Conservation (phyloP, 1,140 invertebrate genomes). For the Neodiprion pinetum region DNA sequence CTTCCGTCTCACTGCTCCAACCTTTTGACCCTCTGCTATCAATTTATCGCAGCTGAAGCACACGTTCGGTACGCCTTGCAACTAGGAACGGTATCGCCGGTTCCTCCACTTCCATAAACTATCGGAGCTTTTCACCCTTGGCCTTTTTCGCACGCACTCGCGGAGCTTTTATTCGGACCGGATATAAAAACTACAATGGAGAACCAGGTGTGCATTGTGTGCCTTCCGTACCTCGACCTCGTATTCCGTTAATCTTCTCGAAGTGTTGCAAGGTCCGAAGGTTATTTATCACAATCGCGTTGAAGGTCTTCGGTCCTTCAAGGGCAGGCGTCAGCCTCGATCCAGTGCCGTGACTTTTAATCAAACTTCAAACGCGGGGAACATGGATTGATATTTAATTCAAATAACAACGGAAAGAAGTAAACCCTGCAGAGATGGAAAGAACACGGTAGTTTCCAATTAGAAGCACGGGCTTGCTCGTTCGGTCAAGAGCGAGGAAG, state of each 20-base stretch:
- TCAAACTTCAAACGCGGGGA: neutral
- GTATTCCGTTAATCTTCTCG: neutral
- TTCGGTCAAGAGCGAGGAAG: neutral
- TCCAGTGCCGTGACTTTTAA: neutral
- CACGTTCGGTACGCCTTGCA: neutral
- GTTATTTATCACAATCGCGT: neutral
- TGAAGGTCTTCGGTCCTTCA: neutral
- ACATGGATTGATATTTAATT: too few species aligned
- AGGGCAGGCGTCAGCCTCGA: neutral
- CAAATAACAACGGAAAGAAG: neutral
- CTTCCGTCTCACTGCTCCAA: neutral
- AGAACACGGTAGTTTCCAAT: neutral
- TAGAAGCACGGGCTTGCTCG: neutral
- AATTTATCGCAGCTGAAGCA: neutral
- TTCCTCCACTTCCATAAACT: neutral
- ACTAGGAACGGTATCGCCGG: neutral
- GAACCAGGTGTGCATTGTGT: neutral
- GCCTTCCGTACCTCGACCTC: neutral
- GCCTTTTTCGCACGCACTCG: neutral
- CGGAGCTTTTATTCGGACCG: neutral
- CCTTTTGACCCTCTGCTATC: conserved; percentile 2
- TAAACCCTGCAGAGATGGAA: neutral
- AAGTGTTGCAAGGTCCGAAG: neutral
- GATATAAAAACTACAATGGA: too few species aligned
- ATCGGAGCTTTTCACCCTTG: neutral